Evolutionary conservation across 2,888 invertebrate species (phyloP).

Genomic region (Pheosia tremula): DNA sequence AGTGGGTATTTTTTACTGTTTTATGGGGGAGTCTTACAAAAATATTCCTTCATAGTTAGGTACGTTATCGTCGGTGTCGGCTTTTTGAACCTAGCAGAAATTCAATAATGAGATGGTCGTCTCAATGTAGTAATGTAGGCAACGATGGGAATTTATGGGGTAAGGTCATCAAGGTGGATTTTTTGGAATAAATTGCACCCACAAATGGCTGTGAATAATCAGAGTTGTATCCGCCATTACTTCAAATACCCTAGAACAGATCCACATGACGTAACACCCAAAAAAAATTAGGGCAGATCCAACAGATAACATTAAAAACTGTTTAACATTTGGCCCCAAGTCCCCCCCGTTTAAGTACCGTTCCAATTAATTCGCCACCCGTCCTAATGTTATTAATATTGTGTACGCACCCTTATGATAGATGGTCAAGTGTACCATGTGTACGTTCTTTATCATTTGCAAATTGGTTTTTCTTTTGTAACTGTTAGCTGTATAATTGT

Average conservation of each 20-base stretch:
- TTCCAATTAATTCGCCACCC: constrained; percentile 71
- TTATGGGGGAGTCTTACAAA: background rate
- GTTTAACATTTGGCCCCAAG: constrained; percentile 75
- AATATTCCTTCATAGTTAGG: background rate
- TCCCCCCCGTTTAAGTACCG: constrained; percentile 47
- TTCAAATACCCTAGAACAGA: too few relatives aligned
- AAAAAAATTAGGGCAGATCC: constrained; percentile 43
- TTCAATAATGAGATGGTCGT: too few relatives aligned
- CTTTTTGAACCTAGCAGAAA: too few relatives aligned
- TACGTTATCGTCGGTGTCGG: background rate
- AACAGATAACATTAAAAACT: constrained; percentile 72
- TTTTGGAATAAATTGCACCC: too few relatives aligned
- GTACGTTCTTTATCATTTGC: constrained; percentile 63
- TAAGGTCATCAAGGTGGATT: too few relatives aligned
- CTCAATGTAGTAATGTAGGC: too few relatives aligned
- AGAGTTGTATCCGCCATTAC: too few relatives aligned
- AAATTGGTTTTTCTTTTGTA: constrained; percentile 60
- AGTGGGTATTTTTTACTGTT: background rate
- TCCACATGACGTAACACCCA: background rate
- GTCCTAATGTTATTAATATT: constrained; percentile 69
- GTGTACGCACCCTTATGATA: constrained; percentile 63
- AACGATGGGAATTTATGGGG: too few relatives aligned
- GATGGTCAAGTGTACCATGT: constrained; percentile 76
- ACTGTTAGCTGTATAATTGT: background rate
- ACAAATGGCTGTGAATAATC: too few relatives aligned